Evolutionary conservation across 2,113 vertebrate species (phyloP).

Genomic region (Myotis yumanensis): DNA sequence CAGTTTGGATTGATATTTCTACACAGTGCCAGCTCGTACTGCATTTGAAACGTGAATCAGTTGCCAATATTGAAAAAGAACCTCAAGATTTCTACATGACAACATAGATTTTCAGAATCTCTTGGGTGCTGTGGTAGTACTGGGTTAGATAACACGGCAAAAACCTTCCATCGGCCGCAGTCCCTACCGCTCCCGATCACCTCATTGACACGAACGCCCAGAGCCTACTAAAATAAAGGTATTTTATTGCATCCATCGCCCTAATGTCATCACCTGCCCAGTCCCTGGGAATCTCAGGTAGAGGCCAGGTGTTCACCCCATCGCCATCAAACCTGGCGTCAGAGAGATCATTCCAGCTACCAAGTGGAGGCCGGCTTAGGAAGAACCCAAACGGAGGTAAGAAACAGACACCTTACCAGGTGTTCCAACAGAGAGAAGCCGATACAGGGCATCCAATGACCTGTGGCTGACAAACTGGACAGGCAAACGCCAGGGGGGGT

Average conservation of each 20-base stretch:
- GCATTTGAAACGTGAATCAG: not conserved
- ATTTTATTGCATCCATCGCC: not conserved
- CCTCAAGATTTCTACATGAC: not conserved
- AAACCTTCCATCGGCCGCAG: not conserved
- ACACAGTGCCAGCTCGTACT: too few species aligned
- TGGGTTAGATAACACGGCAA: rapidly evolving
- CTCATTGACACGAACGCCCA: not conserved
- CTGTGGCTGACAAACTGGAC: not conserved
- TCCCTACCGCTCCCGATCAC: rapidly evolving
- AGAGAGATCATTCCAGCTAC: too few species aligned
- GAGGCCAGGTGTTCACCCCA: not conserved
- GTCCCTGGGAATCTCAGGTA: not conserved
- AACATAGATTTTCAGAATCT: not conserved
- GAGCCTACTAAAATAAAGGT: too few species aligned
- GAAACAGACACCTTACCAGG: not conserved
- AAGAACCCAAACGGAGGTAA: not conserved
- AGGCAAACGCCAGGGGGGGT: not conserved
- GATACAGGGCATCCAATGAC: rapidly evolving
- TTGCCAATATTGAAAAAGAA: not conserved
- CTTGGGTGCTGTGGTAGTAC: not conserved
- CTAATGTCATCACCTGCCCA: rapidly evolving
- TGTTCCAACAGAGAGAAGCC: not conserved
- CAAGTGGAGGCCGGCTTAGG: not conserved
- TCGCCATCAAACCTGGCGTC: not conserved
- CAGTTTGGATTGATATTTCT: not conserved